A percentile compares a stretch with the other conserved stretches of the same genome.
phyloP scores from a whole-genome alignment of 1,140 invertebrate genomes.

The Saccostrea glomerata region DNA sequence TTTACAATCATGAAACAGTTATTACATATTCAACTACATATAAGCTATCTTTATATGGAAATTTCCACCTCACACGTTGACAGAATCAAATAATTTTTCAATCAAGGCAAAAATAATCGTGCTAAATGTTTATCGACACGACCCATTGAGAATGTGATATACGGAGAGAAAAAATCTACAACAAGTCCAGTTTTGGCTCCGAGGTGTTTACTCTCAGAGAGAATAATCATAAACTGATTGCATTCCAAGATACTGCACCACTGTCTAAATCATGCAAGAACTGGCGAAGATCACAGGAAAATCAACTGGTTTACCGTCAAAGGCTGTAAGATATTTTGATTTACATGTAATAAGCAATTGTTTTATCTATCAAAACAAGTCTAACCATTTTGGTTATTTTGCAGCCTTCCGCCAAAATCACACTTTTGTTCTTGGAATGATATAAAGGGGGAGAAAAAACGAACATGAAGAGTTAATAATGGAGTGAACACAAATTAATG shows the following conservation, averaged over 20 bases:
- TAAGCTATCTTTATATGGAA: not conserved
- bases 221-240: not conserved
- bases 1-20: too few species aligned
- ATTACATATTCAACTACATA: not conserved
- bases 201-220: slow-evolving; percentile 4
- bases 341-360: slow-evolving; percentile 38
- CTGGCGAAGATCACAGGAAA: not conserved
- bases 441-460: not conserved
- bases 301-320: not conserved
- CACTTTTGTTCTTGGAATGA: not conserved
- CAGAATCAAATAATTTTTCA: not conserved
- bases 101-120: not conserved
- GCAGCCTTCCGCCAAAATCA: not conserved
- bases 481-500: not conserved
- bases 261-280: not conserved
- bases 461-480: not conserved
- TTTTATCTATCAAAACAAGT: slow-evolving; percentile 23
- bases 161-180: not conserved
- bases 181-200: not conserved
- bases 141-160: not conserved
- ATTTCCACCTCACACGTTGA: not conserved
- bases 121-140: slow-evolving; percentile 17
- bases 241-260: slow-evolving; percentile 2
- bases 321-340: slow-evolving; percentile 12
- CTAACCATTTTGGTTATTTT: not conserved